Percentiles rank a stretch among this genome's conserved stretches.
phyloP scores from a whole-genome alignment of 2,113 vertebrate species.

The Daphoenositta chrysoptera region DNA sequence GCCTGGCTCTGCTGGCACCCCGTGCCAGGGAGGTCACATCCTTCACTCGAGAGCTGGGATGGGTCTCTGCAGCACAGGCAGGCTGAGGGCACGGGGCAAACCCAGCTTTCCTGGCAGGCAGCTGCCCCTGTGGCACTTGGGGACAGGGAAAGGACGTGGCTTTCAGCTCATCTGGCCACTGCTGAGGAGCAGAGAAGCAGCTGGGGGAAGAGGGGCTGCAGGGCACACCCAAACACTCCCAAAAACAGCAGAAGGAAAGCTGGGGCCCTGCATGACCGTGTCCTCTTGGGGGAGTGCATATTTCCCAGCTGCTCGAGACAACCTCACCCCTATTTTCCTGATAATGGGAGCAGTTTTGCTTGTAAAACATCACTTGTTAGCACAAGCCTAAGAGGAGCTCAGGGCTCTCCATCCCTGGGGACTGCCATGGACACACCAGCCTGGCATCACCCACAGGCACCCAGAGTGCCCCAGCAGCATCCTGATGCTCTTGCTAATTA shows the following conservation, averaged over 20 bases:
- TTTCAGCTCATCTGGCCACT: background rate
- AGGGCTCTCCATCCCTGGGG: background rate
- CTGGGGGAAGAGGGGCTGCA: background rate
- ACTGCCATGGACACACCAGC: background rate
- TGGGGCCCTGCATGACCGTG: rapidly evolving
- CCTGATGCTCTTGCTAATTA: background rate
- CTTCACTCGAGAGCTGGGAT: background rate
- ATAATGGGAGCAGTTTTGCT: background rate
- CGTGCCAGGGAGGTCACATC: background rate
- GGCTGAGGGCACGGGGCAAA: background rate
- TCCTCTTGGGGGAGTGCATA: background rate
- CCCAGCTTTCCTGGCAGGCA: background rate
- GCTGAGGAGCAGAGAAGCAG: background rate
- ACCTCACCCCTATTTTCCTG: background rate
- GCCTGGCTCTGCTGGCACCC: background rate
- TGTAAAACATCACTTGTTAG: background rate
- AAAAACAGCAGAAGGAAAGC: background rate
- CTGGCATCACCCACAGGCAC: background rate
- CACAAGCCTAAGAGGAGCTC: background rate
- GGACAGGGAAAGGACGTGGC: rapidly evolving
- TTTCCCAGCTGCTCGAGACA: background rate
- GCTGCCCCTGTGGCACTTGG: background rate
- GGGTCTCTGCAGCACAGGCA: background rate
- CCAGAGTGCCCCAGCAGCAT: background rate
- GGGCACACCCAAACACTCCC: background rate